Conservation (phyloP, 92 coral and sea anemone species). For the Montipora capitata region DNA sequence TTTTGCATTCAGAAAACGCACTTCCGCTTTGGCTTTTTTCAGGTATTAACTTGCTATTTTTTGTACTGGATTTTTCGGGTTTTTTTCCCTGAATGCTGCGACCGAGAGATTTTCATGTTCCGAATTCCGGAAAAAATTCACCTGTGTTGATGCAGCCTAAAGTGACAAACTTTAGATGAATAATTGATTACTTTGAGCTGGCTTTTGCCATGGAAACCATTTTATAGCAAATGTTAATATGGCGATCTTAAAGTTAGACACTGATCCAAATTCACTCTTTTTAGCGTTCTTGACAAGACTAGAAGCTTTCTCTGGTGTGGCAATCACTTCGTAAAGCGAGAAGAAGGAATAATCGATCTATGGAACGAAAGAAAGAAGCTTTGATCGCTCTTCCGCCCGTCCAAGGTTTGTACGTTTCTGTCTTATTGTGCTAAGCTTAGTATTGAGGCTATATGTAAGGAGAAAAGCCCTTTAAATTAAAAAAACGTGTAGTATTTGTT, state of each 20-base stretch:
- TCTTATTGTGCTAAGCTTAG: neutral
- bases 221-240: conserved; percentile 16
- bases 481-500: no score
- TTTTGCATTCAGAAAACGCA: no score
- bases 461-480: no score
- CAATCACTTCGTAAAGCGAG: neutral
- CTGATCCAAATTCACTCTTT: conserved; percentile 13
- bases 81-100: neutral
- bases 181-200: conserved; percentile 28
- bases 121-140: neutral
- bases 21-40: no score
- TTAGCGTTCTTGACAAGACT: neutral
- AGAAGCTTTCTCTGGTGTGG: neutral
- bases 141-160: neutral
- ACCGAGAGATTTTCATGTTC: neutral
- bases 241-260: neutral
- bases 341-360: conserved; percentile 3
- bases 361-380: conserved; percentile 44
- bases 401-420: conserved; percentile 25
- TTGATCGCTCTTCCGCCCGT: conserved; percentile 51
- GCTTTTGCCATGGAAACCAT: conserved; percentile 58
- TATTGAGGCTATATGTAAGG: neutral
- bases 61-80: neutral
- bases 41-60: no score
- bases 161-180: conserved; percentile 23